Base-by-base conservation (phyloP, 2,797 vertebrate genomes). In the Pangasius larnaudii region DNA sequence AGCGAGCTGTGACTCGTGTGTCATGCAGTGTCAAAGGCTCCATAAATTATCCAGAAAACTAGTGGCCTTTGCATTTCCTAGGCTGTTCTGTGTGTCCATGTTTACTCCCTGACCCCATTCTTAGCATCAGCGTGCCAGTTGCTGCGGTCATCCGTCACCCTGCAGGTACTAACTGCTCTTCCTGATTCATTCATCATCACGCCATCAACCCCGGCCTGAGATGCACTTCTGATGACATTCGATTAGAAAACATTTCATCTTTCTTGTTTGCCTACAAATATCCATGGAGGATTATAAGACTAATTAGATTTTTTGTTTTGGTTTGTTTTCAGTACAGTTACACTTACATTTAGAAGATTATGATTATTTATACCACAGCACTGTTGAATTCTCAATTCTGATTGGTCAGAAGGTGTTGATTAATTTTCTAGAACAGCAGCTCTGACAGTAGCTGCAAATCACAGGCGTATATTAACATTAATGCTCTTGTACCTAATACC, bases 11-110 rank as follows among this genome's bases (percentile, higher is more conserved):
- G 91, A 93, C 92, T 94, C 91, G 90, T 92, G 91, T 92, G 93
- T 89, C 91, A 84, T 88, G 88, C 89, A 90, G 90, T 94, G 94
- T 94, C 93, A 94, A 88, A 91, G 86, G 51, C 51, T 91, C 91
- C 92, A 95, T 96, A 95, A 94, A 96, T 95, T 93, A 94, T 90
- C 94, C 92, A 92, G 93, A 93, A 94, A 96, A 95, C 92, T 92
- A 87, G 93, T 93, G 95, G 95, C 94, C 94, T 91, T 93, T 90
- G 93, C 93, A 92, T 96, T 95, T 96, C 94, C 95, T 92, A 92
- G 92, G 93, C 94, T 93, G 93, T 94, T 90, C 93, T 86, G 88
- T 93, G 94, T 92, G 91, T 94, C 93, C 94, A 92, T 93, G 79
- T 87, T 87, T 87, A 84, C 88, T 92, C 86, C 83, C 39, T 89